Percentiles rank a stretch among this genome's conserved stretches.
Conservation (phyloP, 2,888 invertebrate genomes). For the Zygogramma bicolorata region DNA sequence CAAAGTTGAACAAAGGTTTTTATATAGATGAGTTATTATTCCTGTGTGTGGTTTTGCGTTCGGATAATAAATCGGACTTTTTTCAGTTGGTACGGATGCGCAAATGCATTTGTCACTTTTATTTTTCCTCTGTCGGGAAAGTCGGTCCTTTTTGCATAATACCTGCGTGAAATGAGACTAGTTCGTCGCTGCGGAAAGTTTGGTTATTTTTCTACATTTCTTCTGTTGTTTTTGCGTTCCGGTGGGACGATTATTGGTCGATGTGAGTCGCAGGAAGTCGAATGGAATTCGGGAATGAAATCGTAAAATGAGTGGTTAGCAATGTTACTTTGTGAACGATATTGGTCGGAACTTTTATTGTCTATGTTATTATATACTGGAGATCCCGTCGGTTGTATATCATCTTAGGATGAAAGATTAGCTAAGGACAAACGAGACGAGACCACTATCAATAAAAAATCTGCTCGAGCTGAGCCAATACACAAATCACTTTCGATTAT, state of each 20-base stretch:
- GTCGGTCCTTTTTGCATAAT: slow-evolving; percentile 47
- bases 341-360: too few species aligned
- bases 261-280: not conserved
- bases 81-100: slow-evolving; percentile 47
- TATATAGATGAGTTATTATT: slow-evolving; percentile 45
- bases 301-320: too few species aligned
- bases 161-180: slow-evolving; percentile 39
- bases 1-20: slow-evolving; percentile 41
- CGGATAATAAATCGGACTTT: slow-evolving; percentile 61
- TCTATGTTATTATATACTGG: too few species aligned
- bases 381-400: too few species aligned
- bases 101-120: slow-evolving; percentile 61
- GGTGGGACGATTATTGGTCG: slow-evolving; percentile 7
- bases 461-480: too few species aligned
- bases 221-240: slow-evolving; percentile 18
- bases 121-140: slow-evolving; percentile 47
- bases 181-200: slow-evolving; percentile 2
- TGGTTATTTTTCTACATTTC: slow-evolving; percentile 20
- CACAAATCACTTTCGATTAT: too few species aligned
- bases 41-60: slow-evolving; percentile 51
- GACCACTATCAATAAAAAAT: too few species aligned
- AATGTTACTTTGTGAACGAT: too few species aligned
- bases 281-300: too few species aligned
- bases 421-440: too few species aligned
- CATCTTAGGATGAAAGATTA: too few species aligned